Base-by-base conservation (phyloP, 2,888 invertebrate genomes). In the Carabus problematicus region DNA sequence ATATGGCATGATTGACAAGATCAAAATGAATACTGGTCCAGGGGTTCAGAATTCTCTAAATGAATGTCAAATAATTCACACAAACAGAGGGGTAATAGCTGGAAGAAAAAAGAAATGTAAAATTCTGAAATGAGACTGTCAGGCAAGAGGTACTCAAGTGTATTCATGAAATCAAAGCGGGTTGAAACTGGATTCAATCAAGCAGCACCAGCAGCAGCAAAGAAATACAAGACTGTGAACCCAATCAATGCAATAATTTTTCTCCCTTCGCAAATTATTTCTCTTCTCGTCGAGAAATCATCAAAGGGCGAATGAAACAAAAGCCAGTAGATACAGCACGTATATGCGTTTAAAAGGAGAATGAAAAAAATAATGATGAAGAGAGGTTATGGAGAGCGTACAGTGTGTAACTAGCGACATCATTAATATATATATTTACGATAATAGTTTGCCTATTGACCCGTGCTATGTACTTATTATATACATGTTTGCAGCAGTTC, bases 171-270 rank as follows among this genome's bases (percentile, higher is more conserved):
- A 66, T 66, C 66, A 66, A 66, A 66, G 66, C 58, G 41, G 47
- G 19, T 29, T 52, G 66, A 66, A 59, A 66, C 66, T 58, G 59
- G 47, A 59, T 29, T 47, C 66, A 42, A 58, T 49, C 58, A 49
- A 59, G 66, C 66, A 66, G 66, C 58, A 66, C 58, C 41, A 59
- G 66, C 66, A 66, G 66, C 58, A 66, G 43, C 29, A 64, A 64
- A 66, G 39, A 49, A 56, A 52, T 18, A 14, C 18, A 8, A 47
- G 58, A 47, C 59, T 59, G 47, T 66, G 66, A 56, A 66, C 66
- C 58, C 66, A 66, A 66, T 66, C 45, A 66, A 59, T 66, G 58
- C 59, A 66, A 66, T 59, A 43, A 47, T 18, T 58, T 59, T 66
- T 66, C 56, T 56, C 29, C 59, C 40, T 66, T 66, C 56, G 41